Conservation (phyloP, 2,888 invertebrate species). For the Eumerus sabulonum region DNA sequence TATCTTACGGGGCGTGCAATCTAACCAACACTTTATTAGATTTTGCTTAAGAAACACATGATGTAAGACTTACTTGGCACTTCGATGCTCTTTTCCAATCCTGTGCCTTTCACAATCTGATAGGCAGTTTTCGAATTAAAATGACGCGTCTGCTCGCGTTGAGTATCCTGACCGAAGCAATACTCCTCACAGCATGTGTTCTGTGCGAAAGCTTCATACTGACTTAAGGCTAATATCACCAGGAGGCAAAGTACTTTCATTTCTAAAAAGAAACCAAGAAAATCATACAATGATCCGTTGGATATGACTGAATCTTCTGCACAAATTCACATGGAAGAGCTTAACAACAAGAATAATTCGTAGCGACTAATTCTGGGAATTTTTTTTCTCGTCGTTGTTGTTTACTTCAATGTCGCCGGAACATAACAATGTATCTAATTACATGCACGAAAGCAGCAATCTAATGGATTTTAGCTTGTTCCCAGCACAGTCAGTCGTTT, state of each 20-base stretch:
- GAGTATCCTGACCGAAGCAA: slow-evolving; percentile 76
- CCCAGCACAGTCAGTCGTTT: no score
- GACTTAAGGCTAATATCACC: slow-evolving; percentile 69
- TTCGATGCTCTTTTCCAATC: slow-evolving; percentile 81
- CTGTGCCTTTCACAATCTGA: slow-evolving; percentile 83
- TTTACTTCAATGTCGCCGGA: no score
- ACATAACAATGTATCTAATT: no score
- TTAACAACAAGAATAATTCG: no score
- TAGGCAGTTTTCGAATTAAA: slow-evolving; percentile 89
- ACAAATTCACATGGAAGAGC: no score
- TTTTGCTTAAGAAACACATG: not conserved
- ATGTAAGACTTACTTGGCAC: slow-evolving; percentile 82
- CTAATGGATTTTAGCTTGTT: no score
- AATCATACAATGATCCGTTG: no score
- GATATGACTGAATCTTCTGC: no score
- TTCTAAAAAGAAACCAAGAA: slow-evolving; percentile 58
- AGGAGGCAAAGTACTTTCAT: slow-evolving; percentile 71
- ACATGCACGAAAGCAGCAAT: no score
- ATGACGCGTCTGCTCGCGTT: slow-evolving; percentile 77
- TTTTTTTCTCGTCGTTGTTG: no score
- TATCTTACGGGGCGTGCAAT: slow-evolving; percentile 85
- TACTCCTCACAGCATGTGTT: slow-evolving; percentile 73
- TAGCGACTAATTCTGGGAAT: no score
- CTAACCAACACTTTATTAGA: slow-evolving; percentile 77
- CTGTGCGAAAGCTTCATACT: slow-evolving; percentile 67